Evolutionary conservation across 2,797 vertebrate genomes (phyloP).

Genomic region (Mus spretus): DNA sequence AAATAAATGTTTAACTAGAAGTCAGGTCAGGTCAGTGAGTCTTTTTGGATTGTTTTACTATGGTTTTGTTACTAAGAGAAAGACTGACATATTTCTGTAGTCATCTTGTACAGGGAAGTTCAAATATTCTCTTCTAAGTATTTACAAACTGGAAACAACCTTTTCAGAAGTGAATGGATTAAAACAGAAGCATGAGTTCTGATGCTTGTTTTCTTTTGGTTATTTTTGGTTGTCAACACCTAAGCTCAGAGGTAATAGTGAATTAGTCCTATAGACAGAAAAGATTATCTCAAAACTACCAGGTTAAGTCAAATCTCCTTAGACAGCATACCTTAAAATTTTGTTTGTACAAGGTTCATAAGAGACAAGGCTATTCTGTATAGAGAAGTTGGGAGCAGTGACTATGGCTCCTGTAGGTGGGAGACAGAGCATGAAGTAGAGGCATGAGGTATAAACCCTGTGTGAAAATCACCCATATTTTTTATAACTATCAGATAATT

Average conservation of each 20-base stretch:
- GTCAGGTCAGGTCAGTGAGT: background rate
- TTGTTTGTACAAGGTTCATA: background rate
- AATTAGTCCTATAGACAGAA: background rate
- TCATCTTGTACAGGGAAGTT: background rate
- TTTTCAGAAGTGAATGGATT: background rate
- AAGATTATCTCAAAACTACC: background rate
- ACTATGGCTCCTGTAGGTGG: background rate
- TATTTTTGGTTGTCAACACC: background rate
- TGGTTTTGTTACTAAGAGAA: background rate
- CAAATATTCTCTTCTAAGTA: background rate
- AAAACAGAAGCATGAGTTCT: too few relatives aligned
- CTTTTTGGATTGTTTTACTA: background rate
- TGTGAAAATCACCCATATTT: background rate
- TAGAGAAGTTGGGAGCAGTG: too few relatives aligned
- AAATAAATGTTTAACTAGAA: background rate
- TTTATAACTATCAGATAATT: background rate
- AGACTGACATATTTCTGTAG: background rate
- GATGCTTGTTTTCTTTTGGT: background rate
- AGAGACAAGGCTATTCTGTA: background rate
- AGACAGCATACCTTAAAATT: background rate
- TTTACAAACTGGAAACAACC: background rate
- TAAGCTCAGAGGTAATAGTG: background rate
- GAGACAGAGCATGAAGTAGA: background rate
- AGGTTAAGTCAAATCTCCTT: background rate
- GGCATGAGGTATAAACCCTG: background rate